Evolutionary conservation across 2,113 vertebrate species (phyloP).

Genomic region (Pangasianodon gigas): DNA sequence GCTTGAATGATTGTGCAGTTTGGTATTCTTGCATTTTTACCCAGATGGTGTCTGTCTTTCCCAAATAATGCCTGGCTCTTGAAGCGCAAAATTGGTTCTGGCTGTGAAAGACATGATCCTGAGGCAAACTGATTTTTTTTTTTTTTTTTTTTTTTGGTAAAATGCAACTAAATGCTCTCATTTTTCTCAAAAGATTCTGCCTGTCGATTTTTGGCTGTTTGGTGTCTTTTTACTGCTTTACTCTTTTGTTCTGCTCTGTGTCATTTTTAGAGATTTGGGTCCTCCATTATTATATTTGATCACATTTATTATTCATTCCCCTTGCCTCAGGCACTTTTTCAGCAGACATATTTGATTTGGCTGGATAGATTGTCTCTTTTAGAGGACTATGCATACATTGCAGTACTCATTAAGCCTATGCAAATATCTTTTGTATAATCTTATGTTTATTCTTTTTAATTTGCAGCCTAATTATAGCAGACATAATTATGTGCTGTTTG

Average conservation of each 20-base stretch:
- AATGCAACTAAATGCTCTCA: background rate
- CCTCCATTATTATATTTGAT: slow-evolving; percentile 1
- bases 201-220: background rate
- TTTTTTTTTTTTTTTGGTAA: background rate
- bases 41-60: slow-evolving; percentile 10
- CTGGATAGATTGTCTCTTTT: background rate
- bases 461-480: background rate
- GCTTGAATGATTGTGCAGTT: background rate
- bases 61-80: slow-evolving; percentile 21
- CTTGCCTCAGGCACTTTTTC: background rate
- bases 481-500: background rate
- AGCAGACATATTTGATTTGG: background rate
- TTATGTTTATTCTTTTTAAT: background rate
- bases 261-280: background rate
- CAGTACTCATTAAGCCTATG: background rate
- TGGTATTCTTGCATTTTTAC: background rate
- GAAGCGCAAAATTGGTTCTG: slow-evolving; percentile 35
- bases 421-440: background rate
- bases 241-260: background rate
- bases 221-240: background rate
- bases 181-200: slow-evolving; percentile 4
- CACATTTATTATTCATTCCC: slow-evolving; percentile 4
- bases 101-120: slow-evolving; percentile 10
- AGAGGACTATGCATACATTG: background rate
- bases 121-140: background rate